A percentile compares a stretch with the other conserved stretches of the same genome.
These are phyloP conservation scores for Todus mexicanus DNA, from an alignment of 2,797 vertebrate genomes.

Conservation along the genomic window DNA sequence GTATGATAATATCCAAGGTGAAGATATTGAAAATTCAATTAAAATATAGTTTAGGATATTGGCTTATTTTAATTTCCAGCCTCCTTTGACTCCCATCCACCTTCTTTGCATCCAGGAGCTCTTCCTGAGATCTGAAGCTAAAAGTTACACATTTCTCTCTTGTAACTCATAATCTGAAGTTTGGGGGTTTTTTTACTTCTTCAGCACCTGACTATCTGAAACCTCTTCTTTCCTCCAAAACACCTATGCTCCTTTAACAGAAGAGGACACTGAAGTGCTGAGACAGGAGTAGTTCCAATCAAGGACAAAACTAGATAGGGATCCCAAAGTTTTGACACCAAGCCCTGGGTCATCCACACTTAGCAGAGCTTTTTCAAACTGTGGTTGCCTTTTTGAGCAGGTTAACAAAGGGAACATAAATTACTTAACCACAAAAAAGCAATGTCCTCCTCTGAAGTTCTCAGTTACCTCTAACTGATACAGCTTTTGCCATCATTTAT, in stretches of 20 bases:
- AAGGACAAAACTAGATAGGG: background rate
- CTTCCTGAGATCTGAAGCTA: background rate
- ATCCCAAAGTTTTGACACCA: background rate
- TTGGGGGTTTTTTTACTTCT: background rate
- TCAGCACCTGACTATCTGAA: background rate
- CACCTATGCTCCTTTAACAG: background rate
- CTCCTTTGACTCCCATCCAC: background rate
- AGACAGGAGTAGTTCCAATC: background rate
- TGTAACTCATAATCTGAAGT: background rate
- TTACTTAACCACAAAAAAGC: background rate
- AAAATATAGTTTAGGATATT: slow-evolving; percentile 56
- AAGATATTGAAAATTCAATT: slow-evolving; percentile 67
- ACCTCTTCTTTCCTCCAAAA: background rate
- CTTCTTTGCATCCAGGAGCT: background rate
- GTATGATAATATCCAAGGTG: slow-evolving; percentile 49
- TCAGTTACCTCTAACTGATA: background rate
- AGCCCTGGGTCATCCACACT: background rate
- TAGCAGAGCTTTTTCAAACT: background rate
- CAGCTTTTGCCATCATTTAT: background rate
- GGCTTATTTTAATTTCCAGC: slow-evolving; percentile 48
- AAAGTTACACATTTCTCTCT: background rate
- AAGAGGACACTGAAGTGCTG: background rate
- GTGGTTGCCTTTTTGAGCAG: background rate
- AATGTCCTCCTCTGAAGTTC: background rate
- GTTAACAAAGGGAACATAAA: background rate